Evolutionary conservation across 2,888 invertebrate species (phyloP).

Genomic region (Nowickia ferox): DNA sequence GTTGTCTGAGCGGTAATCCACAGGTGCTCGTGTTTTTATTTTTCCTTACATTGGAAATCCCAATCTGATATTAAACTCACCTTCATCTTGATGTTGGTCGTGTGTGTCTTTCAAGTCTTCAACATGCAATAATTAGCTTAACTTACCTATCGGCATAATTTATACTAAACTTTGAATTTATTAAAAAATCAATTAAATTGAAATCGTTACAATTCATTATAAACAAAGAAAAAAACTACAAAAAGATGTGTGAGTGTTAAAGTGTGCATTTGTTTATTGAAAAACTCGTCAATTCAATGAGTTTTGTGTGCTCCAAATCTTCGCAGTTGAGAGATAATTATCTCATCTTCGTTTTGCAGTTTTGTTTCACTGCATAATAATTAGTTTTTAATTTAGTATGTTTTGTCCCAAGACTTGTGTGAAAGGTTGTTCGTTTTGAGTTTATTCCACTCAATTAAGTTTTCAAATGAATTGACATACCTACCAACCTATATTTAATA

Average conservation of each 20-base stretch:
- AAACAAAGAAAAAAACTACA: slow-evolving; percentile 32
- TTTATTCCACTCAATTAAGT: neutral
- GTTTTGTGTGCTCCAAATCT: slow-evolving; percentile 42
- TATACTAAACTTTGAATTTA: slow-evolving; percentile 76
- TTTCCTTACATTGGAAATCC: neutral
- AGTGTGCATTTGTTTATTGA: neutral
- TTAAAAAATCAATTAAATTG: slow-evolving; percentile 17
- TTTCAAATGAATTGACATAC: neutral
- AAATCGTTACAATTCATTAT: slow-evolving; percentile 38
- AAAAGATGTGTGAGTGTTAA: neutral
- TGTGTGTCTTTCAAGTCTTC: slow-evolving; percentile 78
- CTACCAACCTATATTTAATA: too few species aligned
- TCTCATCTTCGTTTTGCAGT: slow-evolving; percentile 7
- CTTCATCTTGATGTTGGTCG: slow-evolving; percentile 80
- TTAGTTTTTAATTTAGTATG: neutral
- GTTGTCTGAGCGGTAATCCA: slow-evolving; percentile 66
- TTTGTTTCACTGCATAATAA: too few species aligned
- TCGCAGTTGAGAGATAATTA: slow-evolving; percentile 41
- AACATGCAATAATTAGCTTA: slow-evolving; percentile 80
- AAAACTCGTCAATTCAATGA: slow-evolving; percentile 2
- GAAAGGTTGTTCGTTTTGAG: slow-evolving; percentile 25
- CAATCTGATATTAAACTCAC: slow-evolving; percentile 74
- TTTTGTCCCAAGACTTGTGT: neutral
- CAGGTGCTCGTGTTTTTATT: slow-evolving; percentile 55
- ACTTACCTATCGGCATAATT: slow-evolving; percentile 78